These are phyloP conservation scores for Nebria salina DNA, from an alignment of 2,888 invertebrate genomes.

Conservation along the genomic window DNA sequence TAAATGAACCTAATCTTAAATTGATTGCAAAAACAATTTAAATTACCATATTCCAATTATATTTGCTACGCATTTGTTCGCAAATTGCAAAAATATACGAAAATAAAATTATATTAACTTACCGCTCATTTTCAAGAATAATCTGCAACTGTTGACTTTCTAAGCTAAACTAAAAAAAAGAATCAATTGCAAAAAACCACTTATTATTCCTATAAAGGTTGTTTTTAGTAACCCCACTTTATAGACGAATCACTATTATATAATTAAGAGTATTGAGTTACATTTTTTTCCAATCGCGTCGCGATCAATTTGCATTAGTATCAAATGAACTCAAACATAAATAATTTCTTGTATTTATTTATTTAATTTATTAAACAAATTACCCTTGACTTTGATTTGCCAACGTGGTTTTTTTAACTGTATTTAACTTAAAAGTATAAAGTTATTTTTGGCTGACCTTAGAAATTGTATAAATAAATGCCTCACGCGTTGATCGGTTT, in stretches of 20 bases:
- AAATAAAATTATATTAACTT: not conserved
- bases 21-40: not conserved
- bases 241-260: not conserved
- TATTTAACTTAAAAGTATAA: not conserved
- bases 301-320: not conserved
- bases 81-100: not conserved
- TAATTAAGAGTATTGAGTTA: not conserved
- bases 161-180: no score
- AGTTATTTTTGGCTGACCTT: slow-evolving; percentile 1
- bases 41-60: not conserved
- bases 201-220: not conserved
- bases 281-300: not conserved
- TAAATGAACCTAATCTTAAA: not conserved
- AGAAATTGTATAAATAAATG: not conserved
- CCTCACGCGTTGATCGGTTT: not conserved
- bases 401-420: not conserved
- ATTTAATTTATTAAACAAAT: not conserved
- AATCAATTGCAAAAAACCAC: not conserved
- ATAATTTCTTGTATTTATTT: not conserved
- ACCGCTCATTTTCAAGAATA: not conserved
- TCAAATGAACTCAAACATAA: not conserved
- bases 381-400: not conserved
- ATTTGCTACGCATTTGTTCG: not conserved
- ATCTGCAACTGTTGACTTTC: not conserved
- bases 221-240: not conserved